A percentile compares a stretch with the other conserved stretches of the same genome.
phyloP scores from a whole-genome alignment of 2,797 vertebrate genomes.

The Acanthurus leucopareius region DNA sequence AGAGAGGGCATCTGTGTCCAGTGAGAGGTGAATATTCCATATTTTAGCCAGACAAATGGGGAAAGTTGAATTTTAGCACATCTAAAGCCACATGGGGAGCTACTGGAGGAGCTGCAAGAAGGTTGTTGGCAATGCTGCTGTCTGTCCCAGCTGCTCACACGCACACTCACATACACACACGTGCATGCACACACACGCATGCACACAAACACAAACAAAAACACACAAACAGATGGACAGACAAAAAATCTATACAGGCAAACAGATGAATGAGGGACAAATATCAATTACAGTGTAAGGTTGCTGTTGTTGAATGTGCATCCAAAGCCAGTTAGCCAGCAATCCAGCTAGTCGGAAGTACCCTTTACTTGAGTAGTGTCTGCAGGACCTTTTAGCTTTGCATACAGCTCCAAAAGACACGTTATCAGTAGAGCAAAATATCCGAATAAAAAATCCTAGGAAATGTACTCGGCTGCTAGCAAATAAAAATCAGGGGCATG shows the following conservation, averaged over 20 bases:
- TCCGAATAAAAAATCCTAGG: too few species aligned
- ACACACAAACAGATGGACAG: too few species aligned
- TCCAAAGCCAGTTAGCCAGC: too few species aligned
- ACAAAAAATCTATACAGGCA: too few species aligned
- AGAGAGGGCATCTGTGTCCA: slow-evolving; percentile 13
- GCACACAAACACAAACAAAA: neutral
- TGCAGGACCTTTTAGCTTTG: too few species aligned
- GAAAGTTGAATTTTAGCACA: slow-evolving; percentile 35
- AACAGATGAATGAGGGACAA: neutral
- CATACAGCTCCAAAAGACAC: too few species aligned
- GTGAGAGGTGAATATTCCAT: slow-evolving; percentile 50
- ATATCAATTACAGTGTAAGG: neutral
- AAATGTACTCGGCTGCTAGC: too few species aligned
- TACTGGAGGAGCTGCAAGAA: neutral
- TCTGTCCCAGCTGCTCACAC: slow-evolving; percentile 14
- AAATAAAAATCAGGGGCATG: too few species aligned
- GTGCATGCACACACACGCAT: neutral
- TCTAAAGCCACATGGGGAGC: slow-evolving; percentile 19
- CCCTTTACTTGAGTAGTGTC: too few species aligned
- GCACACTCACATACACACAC: too few species aligned
- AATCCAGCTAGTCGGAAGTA: too few species aligned
- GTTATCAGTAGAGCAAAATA: too few species aligned
- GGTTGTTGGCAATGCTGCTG: slow-evolving; percentile 1
- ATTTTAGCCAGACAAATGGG: slow-evolving; percentile 51
- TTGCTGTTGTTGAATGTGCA: neutral